Conservation (phyloP, 2,888 invertebrate species). For the Eumacrocentrus americanus region DNA sequence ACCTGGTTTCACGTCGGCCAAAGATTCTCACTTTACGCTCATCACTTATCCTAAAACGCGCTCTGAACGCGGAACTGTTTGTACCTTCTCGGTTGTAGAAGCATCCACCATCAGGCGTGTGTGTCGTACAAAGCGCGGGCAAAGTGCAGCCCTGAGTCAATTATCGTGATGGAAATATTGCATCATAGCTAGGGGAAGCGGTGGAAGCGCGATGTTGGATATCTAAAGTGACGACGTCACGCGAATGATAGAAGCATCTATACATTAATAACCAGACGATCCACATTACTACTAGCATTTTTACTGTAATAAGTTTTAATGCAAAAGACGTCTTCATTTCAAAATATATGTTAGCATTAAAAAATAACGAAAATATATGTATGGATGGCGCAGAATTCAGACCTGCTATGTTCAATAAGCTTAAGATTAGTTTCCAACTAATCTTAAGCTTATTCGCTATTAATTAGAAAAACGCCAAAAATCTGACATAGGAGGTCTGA, state of each 20-base stretch:
- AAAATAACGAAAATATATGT: too few species aligned
- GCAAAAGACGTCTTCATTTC: too few species aligned
- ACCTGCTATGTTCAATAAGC: too few species aligned
- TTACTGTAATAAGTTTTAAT: too few species aligned
- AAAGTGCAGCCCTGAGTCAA: constrained; percentile 43
- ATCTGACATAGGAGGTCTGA: too few species aligned
- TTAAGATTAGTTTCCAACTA: too few species aligned
- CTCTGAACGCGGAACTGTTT: not conserved
- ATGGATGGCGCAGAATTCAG: too few species aligned
- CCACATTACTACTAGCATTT: too few species aligned
- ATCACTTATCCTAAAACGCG: not conserved
- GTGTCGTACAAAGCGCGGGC: constrained; percentile 21
- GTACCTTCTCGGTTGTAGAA: not conserved
- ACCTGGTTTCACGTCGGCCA: not conserved
- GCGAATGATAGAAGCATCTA: not conserved
- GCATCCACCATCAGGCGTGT: not conserved
- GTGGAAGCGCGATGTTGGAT: constrained; percentile 27
- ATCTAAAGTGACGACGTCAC: constrained; percentile 22
- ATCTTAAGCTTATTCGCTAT: too few species aligned
- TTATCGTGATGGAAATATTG: constrained; percentile 48
- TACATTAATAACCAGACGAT: not conserved
- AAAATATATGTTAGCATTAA: too few species aligned
- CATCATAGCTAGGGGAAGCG: constrained; percentile 22
- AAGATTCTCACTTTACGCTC: not conserved
- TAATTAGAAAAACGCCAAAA: too few species aligned